phyloP scores from a whole-genome alignment of 2,888 invertebrate genomes.

The Amaurobius ferox region DNA sequence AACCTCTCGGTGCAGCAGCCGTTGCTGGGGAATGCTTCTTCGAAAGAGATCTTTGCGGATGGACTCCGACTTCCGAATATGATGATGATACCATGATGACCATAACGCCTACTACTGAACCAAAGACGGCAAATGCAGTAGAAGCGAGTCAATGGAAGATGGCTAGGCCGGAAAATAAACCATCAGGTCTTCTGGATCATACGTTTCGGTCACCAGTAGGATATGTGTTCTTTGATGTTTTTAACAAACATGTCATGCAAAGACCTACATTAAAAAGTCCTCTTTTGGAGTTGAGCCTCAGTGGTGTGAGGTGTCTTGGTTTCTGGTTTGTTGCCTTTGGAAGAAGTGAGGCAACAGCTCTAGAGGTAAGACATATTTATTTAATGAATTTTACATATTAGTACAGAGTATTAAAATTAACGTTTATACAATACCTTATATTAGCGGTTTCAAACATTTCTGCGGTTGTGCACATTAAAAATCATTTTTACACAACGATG shows the following conservation, averaged over 20 bases:
- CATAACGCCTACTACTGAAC: constrained; percentile 38
- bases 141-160: constrained; percentile 80
- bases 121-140: constrained; percentile 23
- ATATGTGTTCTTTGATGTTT: constrained; percentile 82
- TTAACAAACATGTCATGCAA: constrained; percentile 78
- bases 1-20: constrained; percentile 69
- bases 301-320: constrained; percentile 79
- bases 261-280: constrained; percentile 76
- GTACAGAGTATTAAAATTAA: no score
- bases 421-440: no score
- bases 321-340: constrained; percentile 81
- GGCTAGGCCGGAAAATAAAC: constrained; percentile 80
- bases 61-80: constrained; percentile 76
- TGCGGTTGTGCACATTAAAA: no score
- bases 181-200: constrained; percentile 81
- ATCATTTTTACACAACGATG: no score
- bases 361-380: no score
- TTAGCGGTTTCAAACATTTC: no score
- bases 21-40: constrained; percentile 80
- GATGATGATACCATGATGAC: constrained; percentile 75
- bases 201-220: constrained; percentile 80
- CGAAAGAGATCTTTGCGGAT: constrained; percentile 81
- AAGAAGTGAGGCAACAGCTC: constrained; percentile 80
- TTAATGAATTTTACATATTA: no score
- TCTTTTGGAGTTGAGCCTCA: constrained; percentile 77